Base-by-base conservation (phyloP, 2,888 invertebrate genomes). In the Ceratothoa steindachneri region DNA sequence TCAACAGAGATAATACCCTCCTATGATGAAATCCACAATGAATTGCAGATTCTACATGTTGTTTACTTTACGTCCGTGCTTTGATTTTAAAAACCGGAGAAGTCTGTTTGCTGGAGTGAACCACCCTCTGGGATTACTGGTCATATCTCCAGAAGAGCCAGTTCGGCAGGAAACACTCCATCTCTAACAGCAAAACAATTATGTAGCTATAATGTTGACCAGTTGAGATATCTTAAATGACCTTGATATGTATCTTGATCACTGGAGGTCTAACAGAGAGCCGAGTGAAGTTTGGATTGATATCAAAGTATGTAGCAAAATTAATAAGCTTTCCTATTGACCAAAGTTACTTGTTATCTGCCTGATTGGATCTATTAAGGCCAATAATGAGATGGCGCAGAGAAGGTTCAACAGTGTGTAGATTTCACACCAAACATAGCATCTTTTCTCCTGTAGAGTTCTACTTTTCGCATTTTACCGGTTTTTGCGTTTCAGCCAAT, bases 191-290 rank as follows among this genome's bases (percentile, higher is more conserved):
- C 52, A 31, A 27, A 69, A 71, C 71, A 30, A 71, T 71, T 30
- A n/a, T 67, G 30, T 69, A 69, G 68, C 71, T n/a, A 30, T 71
- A 71, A 29, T 69, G 28, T 68, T 71, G 71, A 31, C 68, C 71
- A 67, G 30, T 71, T 69, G 30, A 71, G 30, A 71, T 28, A 67
- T 71, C 41, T 27, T 71, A 67, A 4, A 67, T 28, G 30, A 68
- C 67, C n/a, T 66, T 28, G 27, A 60, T 15, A 68, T 9, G 69
- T 12, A 68, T 4, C 53, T 68, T 68, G 69, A 52, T 52, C 15
- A 52, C 55, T 52, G 69, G 28, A 52, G 69, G 28, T n/a, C 67
- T 53, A 7, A 65, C 9, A 69, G 53, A 7, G 22, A 69, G 7
- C 12, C 30, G 55, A n/a, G 52, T 55, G n/a, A 69, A 66, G 52